phyloP scores from a whole-genome alignment of 2,113 vertebrate species.

The Malaclemys terrapin region DNA sequence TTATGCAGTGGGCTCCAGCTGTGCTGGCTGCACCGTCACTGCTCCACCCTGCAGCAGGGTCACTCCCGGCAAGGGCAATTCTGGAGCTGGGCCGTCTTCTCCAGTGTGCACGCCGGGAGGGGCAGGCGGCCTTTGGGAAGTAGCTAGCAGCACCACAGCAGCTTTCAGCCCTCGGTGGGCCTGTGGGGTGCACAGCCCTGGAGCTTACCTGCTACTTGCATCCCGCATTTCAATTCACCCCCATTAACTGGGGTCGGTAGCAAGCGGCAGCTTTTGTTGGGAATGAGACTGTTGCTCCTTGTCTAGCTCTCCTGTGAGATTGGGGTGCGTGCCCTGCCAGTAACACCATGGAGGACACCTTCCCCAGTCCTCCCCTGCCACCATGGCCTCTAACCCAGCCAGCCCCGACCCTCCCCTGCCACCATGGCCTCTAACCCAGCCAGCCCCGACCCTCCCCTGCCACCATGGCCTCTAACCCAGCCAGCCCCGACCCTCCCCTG shows the following conservation, averaged over 20 bases:
- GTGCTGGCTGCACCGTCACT: slow-evolving; percentile 9
- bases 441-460: neutral
- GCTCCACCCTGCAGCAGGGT: neutral
- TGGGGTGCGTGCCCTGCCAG: too few relatives aligned
- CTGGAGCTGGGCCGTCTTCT: neutral
- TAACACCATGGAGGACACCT: too few relatives aligned
- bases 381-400: neutral
- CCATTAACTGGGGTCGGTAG: neutral
- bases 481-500: too few relatives aligned
- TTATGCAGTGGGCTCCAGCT: slow-evolving; percentile 66
- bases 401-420: too few relatives aligned
- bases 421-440: neutral
- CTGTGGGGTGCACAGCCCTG: neutral
- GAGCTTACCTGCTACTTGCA: neutral
- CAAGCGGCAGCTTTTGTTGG: too few relatives aligned
- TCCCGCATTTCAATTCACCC: neutral
- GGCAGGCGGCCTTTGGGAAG: neutral
- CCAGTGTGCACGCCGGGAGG: neutral
- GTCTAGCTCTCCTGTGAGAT: too few relatives aligned
- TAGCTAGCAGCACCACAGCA: neutral
- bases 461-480: neutral
- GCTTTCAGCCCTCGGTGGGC: neutral
- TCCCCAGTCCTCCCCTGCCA: neutral
- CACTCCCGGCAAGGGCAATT: neutral
- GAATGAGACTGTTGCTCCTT: too few relatives aligned